These are phyloP conservation scores for Papilio elwesi DNA, from an alignment of 2,888 invertebrate species.

Conservation along the genomic window DNA sequence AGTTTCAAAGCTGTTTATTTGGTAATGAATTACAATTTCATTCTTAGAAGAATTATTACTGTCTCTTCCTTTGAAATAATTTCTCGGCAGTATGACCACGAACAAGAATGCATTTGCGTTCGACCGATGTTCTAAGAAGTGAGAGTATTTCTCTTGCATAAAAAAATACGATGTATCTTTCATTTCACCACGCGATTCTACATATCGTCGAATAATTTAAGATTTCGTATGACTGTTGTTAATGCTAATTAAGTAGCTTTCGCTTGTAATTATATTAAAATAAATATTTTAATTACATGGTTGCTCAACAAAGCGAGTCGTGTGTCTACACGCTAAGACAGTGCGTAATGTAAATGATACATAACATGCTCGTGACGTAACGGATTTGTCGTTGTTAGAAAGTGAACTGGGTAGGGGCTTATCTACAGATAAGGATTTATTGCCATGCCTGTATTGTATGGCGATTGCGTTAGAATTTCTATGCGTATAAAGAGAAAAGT, in stretches of 20 bases:
- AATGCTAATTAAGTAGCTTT: slow-evolving; percentile 38
- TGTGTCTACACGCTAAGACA: slow-evolving; percentile 29
- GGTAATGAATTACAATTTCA: no score
- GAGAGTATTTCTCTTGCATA: no score
- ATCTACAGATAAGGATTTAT: slow-evolving; percentile 66
- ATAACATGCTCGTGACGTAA: slow-evolving; percentile 34
- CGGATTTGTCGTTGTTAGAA: slow-evolving; percentile 43
- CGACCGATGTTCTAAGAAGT: no score
- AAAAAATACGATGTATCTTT: slow-evolving; percentile 5
- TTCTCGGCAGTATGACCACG: no score
- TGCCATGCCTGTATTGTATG: slow-evolving; percentile 51
- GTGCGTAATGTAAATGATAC: slow-evolving; percentile 37
- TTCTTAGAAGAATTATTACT: no score
- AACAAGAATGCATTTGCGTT: no score
- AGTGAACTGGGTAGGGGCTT: slow-evolving; percentile 54
- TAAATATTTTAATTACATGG: slow-evolving; percentile 33
- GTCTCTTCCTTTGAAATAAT: no score
- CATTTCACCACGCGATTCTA: not conserved
- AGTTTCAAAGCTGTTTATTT: no score
- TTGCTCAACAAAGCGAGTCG: slow-evolving; percentile 29
- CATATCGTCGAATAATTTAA: slow-evolving; percentile 8
- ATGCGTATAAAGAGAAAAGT: slow-evolving; percentile 28
- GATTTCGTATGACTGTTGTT: slow-evolving; percentile 19
- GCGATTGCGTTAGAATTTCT: slow-evolving; percentile 49
- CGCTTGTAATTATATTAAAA: slow-evolving; percentile 30